Base-by-base conservation (phyloP, 2,113 vertebrate genomes). In the Centropus unirufus region DNA sequence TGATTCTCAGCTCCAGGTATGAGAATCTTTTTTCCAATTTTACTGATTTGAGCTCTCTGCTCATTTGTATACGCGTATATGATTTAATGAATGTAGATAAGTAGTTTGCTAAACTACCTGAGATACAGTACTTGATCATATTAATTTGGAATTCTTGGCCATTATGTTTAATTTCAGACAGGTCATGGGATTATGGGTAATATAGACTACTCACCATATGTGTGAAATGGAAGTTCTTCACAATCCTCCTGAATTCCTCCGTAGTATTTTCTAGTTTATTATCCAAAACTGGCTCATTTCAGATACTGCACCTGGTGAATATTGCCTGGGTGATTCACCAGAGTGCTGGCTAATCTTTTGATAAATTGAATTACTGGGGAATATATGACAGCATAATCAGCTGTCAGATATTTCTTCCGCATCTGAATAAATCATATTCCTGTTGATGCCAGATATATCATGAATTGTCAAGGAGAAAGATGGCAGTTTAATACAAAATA, bases 301-400 rank as follows among this genome's bases (percentile, higher is more conserved):
- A 93, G 73, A 70, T 70, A 66, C 23, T 81, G 52, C 74, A 82
- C 79, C 73, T 91, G 81, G 57, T 78, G 49, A 67, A 49, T 93
- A 89, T 66, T 89, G 36, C 44, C 52, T 77, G 59, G 47, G 63
- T 79, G 40, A 96, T 85, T 91, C 67, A 58, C 84, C 57, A 46
- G 62, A 92, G 59, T 78, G 26, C 47, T 82, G 87, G 76, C 21
- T 91, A 79, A 92, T 79, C 24, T 84, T 95, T 87, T 89, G 77
- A 87, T 87, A 89, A 82, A 52, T 26, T 92, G 64, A 91, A 58
- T 82, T 95, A 78, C 83, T 84, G 64, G 11, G 52, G 14, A 64
- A 92, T 81, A 91, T 52, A 72, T 87, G 83, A 91, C 61, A 92
- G 64, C 17, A 54, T 84, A 87, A 92, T 95, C 83, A 91, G 69